Evolutionary conservation across 2,888 invertebrate species (phyloP).

Genomic region (Drosophila helvetica): DNA sequence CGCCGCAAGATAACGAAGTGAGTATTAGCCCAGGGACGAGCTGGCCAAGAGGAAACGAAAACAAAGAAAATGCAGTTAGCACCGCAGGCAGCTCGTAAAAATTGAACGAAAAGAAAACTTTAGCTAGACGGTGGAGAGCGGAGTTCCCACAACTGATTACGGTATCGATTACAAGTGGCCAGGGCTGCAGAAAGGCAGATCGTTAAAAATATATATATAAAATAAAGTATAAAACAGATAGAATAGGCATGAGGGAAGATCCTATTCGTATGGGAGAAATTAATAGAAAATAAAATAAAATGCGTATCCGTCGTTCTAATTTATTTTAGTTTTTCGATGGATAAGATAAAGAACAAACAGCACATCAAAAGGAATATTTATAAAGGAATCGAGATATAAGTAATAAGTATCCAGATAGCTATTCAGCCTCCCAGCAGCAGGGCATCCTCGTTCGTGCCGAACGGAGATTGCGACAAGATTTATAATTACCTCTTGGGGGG

Average conservation of each 20-base stretch:
- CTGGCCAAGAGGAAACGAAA: neutral
- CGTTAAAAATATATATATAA: no score
- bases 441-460: neutral
- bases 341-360: no score
- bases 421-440: neutral
- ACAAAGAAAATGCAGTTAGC: slow-evolving; percentile 13
- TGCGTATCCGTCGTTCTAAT: no score
- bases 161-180: no score
- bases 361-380: neutral
- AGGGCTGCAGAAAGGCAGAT: no score
- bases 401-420: neutral
- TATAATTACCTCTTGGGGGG: slow-evolving; percentile 29
- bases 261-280: no score
- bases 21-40: slow-evolving; percentile 61
- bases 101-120: slow-evolving; percentile 7
- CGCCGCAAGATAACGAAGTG: slow-evolving; percentile 97
- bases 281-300: no score
- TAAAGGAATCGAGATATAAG: neutral
- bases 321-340: no score
- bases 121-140: neutral
- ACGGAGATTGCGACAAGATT: slow-evolving; percentile 26
- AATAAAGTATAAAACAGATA: no score
- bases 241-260: no score
- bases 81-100: slow-evolving; percentile 12
- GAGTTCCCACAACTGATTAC: neutral